Percentiles rank a stretch among this genome's conserved stretches.
Evolutionary conservation across 2,113 vertebrate genomes (phyloP).

Genomic region (Perca flavescens): DNA sequence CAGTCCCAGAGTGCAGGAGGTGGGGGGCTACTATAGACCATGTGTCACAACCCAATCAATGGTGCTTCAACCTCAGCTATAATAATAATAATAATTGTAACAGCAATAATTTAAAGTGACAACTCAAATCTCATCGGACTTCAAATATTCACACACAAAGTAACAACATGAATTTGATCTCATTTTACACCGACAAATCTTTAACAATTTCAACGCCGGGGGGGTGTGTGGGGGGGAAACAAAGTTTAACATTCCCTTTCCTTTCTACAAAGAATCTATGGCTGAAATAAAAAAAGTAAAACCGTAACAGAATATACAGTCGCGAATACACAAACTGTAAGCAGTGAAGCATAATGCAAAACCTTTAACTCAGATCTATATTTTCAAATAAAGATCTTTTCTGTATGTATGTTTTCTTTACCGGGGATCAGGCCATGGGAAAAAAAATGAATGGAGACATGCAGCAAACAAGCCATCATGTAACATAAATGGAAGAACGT

Average conservation of each 20-base stretch:
- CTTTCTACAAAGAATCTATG: conserved; percentile 61
- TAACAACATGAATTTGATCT: conserved; percentile 40
- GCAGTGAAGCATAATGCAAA: conserved; percentile 13
- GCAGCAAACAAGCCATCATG: neutral
- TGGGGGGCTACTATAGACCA: neutral
- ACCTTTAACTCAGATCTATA: conserved; percentile 3
- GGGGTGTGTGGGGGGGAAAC: conserved; percentile 30
- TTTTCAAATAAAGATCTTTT: conserved; percentile 6
- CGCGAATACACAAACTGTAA: conserved; percentile 10
- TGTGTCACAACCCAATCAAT: conserved; percentile 14
- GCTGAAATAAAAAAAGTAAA: conserved; percentile 34
- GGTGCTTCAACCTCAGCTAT: conserved; percentile 14
- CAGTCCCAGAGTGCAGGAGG: neutral
- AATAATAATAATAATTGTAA: conserved; percentile 6
- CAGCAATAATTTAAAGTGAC: conserved; percentile 50
- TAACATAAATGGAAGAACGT: neutral
- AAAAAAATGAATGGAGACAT: neutral
- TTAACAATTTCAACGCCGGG: conserved; percentile 19
- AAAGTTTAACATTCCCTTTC: conserved; percentile 77
- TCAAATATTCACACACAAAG: conserved; percentile 39
- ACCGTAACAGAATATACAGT: conserved; percentile 32
- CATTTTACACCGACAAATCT: conserved; percentile 11
- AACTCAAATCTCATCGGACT: conserved; percentile 25
- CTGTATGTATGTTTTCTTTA: conserved; percentile 11
- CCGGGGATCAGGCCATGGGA: neutral